Evolutionary conservation across 2,888 invertebrate genomes (phyloP), one percentile per base, ranked within the genome.

Genomic region (Hydraecia micacea): DNA sequence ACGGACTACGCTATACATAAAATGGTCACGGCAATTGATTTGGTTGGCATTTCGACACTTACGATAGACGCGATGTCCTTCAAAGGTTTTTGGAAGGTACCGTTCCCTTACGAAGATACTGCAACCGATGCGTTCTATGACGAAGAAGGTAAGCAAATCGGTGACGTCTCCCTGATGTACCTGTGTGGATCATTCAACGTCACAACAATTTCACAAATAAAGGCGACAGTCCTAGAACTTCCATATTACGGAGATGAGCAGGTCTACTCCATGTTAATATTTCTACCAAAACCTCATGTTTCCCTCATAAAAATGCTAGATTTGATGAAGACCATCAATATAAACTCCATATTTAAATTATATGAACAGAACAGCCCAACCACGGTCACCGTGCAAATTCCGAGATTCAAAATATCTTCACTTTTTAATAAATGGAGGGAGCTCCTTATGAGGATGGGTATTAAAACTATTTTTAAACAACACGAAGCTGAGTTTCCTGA

Each of bases 221-320:
- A 92, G 2, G 93, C 95, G 0, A 84, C 79, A 28, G 93, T 96
- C 0, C 39, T 96, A 5, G 95, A 96, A 83, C 80, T 96, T 9
- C 95, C 95, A 0, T 96, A 66, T 25, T 21, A 95, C 63, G 95
- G 94, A 3, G 84, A 91, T 2, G 90, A 88, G 1, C 88, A 89
- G 25, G 95, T 97, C 75, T 97, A 97, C 77, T 97, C 97, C 0
- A 98, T 98, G 98, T 92, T 98, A 9, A 88, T 98, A 6, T 93
- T 98, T 80, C 89, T 98, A 58, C 98, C 98, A 0, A 91, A 95
- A 71, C 90, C 92, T 55, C 96, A 95, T 36, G 93, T 95, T 32
- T 90, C 94, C 1, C 80, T 97, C 5, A 90, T 91, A 3, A 92
- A 91, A 4, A 95, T 98, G 1, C 91, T 98, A 2, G 93, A 96